Evolutionary conservation across 2,888 invertebrate species (phyloP).

Genomic region (Pardosa pseudoannulata): DNA sequence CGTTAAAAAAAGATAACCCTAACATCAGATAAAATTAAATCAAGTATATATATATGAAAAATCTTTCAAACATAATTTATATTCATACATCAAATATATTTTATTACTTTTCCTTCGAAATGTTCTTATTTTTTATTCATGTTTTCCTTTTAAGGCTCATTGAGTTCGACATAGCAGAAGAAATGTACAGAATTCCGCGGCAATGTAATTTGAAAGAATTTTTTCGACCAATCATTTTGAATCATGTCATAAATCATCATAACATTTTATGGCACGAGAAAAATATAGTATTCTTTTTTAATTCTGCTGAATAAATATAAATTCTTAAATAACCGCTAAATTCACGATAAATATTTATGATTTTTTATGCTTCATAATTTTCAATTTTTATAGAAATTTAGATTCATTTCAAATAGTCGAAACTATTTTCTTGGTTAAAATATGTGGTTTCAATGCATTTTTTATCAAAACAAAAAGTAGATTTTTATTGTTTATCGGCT

Average conservation of each 20-base stretch:
- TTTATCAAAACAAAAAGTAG: no score
- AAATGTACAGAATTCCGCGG: slow-evolving; percentile 2
- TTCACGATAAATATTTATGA: no score
- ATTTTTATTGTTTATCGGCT: no score
- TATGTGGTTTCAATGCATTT: no score
- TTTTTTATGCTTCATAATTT: no score
- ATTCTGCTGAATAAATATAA: no score
- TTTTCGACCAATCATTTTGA: slow-evolving; percentile 13
- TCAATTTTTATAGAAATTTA: no score
- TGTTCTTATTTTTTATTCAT: slow-evolving; percentile 15
- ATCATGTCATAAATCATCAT: slow-evolving; percentile 12
- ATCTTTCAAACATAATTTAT: background rate
- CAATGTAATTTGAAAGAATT: slow-evolving; percentile 13
- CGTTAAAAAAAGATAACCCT: no score
- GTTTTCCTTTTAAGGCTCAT: background rate
- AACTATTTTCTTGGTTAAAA: no score
- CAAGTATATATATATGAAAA: background rate
- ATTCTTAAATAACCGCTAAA: no score
- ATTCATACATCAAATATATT: slow-evolving; percentile 17
- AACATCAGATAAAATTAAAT: background rate
- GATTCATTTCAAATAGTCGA: no score
- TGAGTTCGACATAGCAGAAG: background rate
- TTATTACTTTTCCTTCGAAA: slow-evolving; percentile 1
- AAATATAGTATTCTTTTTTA: background rate
- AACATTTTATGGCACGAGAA: background rate